phyloP scores from a whole-genome alignment of 1,140 invertebrate species.

The Drosophila littoralis region DNA sequence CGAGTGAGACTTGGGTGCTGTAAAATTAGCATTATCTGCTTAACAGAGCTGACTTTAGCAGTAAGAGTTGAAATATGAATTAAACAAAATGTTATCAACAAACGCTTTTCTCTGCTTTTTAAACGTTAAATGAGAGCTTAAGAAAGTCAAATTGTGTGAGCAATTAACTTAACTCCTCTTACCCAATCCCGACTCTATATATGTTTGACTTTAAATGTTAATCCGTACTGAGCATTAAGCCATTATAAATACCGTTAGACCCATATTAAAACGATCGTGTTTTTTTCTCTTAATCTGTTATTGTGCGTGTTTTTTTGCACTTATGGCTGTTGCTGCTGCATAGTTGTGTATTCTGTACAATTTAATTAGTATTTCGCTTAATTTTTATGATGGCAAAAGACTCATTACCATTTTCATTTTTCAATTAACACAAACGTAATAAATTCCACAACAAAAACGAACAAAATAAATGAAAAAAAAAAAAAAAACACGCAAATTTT shows the following conservation, averaged over 20 bases:
- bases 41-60: no score
- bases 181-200: neutral
- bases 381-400: slow-evolving; percentile 71
- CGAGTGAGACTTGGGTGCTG: no score
- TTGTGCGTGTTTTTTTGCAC: neutral
- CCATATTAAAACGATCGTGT: neutral
- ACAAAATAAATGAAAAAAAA: slow-evolving; percentile 50
- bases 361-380: slow-evolving; percentile 81
- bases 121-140: no score
- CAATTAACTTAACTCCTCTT: no score
- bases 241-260: neutral
- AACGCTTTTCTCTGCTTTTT: no score
- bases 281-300: neutral
- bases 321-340: neutral
- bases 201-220: neutral
- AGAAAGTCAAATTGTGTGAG: no score
- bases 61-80: no score
- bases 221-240: no score
- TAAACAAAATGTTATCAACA: no score
- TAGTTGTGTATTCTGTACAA: slow-evolving; percentile 47
- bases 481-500: slow-evolving; percentile 24
- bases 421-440: slow-evolving; percentile 84
- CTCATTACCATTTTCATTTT: slow-evolving; percentile 83
- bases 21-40: no score
- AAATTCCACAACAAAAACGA: slow-evolving; percentile 62